Evolutionary conservation across 2,113 vertebrate species (phyloP).

Genomic region (Perccottus glenii): DNA sequence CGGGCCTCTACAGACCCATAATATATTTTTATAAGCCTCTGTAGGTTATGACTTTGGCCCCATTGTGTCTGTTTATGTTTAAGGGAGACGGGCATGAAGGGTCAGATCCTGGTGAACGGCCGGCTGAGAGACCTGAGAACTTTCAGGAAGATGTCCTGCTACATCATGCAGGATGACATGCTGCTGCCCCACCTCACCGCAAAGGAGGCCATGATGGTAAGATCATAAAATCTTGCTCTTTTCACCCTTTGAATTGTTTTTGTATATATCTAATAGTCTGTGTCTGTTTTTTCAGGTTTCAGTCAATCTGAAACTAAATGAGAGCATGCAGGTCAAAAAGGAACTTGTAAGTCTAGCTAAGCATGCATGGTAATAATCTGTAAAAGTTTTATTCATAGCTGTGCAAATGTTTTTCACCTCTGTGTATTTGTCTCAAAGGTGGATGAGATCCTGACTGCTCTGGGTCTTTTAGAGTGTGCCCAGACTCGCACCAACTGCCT

Average conservation of each 20-base stretch:
- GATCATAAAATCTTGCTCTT: conserved; percentile 24
- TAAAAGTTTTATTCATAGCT: background rate
- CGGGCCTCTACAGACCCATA: background rate
- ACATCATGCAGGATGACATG: conserved; percentile 99
- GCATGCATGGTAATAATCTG: background rate
- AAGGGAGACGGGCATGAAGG: conserved; percentile 97
- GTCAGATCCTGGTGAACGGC: conserved; percentile 93
- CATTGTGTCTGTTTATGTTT: conserved; percentile 9
- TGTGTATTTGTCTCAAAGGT: conserved; percentile 79
- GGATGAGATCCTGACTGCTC: conserved; percentile 94
- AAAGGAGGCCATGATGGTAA: conserved; percentile 97
- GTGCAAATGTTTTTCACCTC: background rate
- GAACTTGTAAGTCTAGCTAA: conserved; percentile 86
- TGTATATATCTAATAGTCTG: background rate
- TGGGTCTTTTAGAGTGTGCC: conserved; percentile 92
- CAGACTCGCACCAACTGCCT: conserved; percentile 90
- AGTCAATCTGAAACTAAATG: conserved; percentile 93
- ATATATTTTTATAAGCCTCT: background rate
- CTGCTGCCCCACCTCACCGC: conserved; percentile 92
- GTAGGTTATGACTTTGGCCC: background rate
- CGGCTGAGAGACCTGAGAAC: conserved; percentile 89
- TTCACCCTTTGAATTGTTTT: background rate
- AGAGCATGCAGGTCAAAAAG: conserved; percentile 95
- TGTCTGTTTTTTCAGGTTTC: conserved; percentile 84
- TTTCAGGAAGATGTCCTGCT: conserved; percentile 99